A percentile compares a stretch with the other conserved stretches of the same genome.
Evolutionary conservation across 2,113 vertebrate species (phyloP).

Genomic region (Xiphias gladius): DNA sequence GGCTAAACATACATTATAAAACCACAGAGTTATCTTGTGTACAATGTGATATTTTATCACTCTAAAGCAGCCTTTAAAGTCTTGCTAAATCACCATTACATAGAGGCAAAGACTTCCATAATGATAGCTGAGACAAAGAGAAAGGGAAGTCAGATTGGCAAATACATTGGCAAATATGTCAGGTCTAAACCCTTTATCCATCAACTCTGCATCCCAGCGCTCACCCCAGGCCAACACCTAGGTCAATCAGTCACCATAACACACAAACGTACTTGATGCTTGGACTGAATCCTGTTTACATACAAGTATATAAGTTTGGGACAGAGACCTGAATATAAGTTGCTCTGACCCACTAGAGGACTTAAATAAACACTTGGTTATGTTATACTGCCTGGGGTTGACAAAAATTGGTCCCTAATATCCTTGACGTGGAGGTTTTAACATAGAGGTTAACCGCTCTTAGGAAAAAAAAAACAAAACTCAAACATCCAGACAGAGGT

Average conservation of each 20-base stretch:
- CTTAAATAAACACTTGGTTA: constrained; percentile 43
- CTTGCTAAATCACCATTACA: background rate
- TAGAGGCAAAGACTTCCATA: constrained; percentile 5
- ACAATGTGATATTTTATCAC: background rate
- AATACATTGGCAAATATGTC: constrained; percentile 8
- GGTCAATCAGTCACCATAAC: constrained; percentile 14
- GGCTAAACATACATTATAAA: background rate
- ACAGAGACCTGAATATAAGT: background rate
- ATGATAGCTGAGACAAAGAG: constrained; percentile 1
- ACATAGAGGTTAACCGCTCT: constrained; percentile 36
- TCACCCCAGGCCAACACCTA: background rate
- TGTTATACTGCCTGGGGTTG: constrained; percentile 20
- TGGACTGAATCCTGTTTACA: constrained; percentile 21
- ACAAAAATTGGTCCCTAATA: constrained; percentile 37
- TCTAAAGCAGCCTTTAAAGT: background rate
- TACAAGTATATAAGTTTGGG: constrained; percentile 6
- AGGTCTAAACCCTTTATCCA: constrained; percentile 13
- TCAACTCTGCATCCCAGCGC: constrained; percentile 15
- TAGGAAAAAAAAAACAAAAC: background rate
- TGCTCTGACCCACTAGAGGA: background rate
- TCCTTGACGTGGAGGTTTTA: constrained; percentile 25
- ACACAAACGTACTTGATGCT: background rate
- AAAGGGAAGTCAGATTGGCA: background rate
- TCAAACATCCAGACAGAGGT: constrained; percentile 28
- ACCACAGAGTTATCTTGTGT: no score